Evolutionary conservation across 2,797 vertebrate species (phyloP).

Genomic region (Crax fasciolata): DNA sequence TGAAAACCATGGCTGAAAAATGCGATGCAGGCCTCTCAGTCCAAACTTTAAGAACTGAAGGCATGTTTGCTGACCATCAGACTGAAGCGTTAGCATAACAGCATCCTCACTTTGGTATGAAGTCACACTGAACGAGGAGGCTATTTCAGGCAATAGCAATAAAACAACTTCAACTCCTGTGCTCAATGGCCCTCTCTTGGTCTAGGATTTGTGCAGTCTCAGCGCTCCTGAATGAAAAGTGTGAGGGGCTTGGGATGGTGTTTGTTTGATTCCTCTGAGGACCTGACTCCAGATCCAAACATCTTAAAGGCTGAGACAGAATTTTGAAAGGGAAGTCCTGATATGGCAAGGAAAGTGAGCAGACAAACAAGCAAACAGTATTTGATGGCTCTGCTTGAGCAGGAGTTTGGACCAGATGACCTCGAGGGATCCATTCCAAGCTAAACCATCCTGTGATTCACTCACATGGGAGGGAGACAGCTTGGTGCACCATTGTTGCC

Average conservation of each 20-base stretch:
- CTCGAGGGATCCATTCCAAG: neutral
- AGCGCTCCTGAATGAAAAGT: neutral
- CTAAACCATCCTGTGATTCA: neutral
- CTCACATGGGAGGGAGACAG: neutral
- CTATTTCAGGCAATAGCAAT: neutral
- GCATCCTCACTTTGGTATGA: neutral
- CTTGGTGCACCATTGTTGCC: neutral
- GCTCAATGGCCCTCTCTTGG: neutral
- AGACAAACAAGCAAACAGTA: neutral
- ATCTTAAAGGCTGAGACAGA: neutral
- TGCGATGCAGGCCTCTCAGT: neutral
- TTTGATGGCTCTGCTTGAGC: neutral
- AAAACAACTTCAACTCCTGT: neutral
- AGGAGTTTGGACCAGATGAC: neutral
- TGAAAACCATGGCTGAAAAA: neutral
- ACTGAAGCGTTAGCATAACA: neutral
- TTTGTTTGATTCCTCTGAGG: rapidly evolving
- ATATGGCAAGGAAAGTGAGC: neutral
- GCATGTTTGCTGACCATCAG: neutral
- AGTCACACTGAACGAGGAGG: neutral
- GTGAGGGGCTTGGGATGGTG: rapidly evolving
- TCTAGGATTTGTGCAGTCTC: neutral
- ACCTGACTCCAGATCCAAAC: neutral
- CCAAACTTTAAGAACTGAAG: neutral
- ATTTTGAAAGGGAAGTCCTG: neutral